These are phyloP conservation scores for Thermophis baileyi DNA, from an alignment of 2,113 vertebrate species.

Conservation along the genomic window DNA sequence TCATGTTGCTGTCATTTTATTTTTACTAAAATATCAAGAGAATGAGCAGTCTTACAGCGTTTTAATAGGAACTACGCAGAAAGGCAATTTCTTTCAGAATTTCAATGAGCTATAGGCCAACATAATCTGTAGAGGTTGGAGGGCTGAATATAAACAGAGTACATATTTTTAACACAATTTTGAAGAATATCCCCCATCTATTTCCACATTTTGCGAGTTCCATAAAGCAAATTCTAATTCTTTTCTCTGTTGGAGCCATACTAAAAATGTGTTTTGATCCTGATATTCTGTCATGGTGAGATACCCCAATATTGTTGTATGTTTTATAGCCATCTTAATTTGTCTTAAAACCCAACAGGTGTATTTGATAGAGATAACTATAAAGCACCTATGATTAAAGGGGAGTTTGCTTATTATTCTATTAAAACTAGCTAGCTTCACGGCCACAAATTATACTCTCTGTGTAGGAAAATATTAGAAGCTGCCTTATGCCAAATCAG, in stretches of 20 bases:
- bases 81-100: conserved; percentile 54
- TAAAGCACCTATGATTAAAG: background rate
- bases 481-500: background rate
- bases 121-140: conserved; percentile 53
- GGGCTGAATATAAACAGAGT: conserved; percentile 43
- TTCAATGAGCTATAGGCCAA: conserved; percentile 36
- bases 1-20: conserved; percentile 25
- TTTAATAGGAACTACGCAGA: conserved; percentile 38
- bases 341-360: conserved; percentile 4
- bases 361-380: background rate
- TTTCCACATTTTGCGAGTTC: conserved; percentile 46
- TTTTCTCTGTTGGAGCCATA: conserved; percentile 46
- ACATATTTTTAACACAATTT: conserved; percentile 49
- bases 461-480: background rate
- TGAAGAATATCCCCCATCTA: conserved; percentile 54
- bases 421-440: background rate
- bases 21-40: conserved; percentile 44
- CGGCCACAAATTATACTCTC: background rate
- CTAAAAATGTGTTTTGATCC: conserved; percentile 36
- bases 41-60: conserved; percentile 35
- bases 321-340: background rate
- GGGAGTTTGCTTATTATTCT: background rate
- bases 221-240: conserved; percentile 54
- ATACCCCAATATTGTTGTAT: background rate
- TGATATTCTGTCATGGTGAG: background rate